Evolutionary conservation across 2,888 invertebrate species (phyloP), one percentile per base, ranked within the genome.

Genomic region (Sinelater perroti): DNA sequence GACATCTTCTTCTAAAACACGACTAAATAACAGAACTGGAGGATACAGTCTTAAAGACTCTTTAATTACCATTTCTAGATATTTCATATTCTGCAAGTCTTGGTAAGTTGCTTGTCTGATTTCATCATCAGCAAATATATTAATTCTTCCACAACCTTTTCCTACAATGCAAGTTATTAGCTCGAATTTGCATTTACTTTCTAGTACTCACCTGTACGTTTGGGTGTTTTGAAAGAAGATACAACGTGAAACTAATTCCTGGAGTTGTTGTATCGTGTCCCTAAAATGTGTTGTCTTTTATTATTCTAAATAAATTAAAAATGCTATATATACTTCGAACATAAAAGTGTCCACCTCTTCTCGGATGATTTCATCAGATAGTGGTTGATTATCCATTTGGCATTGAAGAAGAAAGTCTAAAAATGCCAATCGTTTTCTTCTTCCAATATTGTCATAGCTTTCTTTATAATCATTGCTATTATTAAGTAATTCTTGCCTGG

Each of bases 341-440:
- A 89, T 86, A 66, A 89, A 88, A 0, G 89, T 89, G 64, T 89
- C 86, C 0, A 89, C 87, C 78, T 90, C 87, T 71, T 88, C 86
- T 50, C 86, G 79, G 36, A 90, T 82, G 60, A 84, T 83, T 20
- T 82, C 72, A 61, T 85, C 82, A 6, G 81, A 81, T 30, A 90
- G 75, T 3, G 81, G 82, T 58, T 81, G 72, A 1, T 85, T 86
- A 63, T 86, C 83, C n/a, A 83, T 79, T 65, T 82, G 83, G 1
- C 56, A 52, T 17, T 65, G 78, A 8, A 90, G 73, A 3, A 90
- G 71, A 24, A 88, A 76, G 77, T 90, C 89, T 68, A 90, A 76
- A 69, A 90, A 88, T 0, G 87, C 86, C 69, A 85, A 81, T 68
- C 85, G 85, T 60, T 85, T 86, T 66, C 83, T 85, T 6, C 79